Evolutionary conservation across 2,888 invertebrate genomes (phyloP).

Genomic region (Agrotis clavis): DNA sequence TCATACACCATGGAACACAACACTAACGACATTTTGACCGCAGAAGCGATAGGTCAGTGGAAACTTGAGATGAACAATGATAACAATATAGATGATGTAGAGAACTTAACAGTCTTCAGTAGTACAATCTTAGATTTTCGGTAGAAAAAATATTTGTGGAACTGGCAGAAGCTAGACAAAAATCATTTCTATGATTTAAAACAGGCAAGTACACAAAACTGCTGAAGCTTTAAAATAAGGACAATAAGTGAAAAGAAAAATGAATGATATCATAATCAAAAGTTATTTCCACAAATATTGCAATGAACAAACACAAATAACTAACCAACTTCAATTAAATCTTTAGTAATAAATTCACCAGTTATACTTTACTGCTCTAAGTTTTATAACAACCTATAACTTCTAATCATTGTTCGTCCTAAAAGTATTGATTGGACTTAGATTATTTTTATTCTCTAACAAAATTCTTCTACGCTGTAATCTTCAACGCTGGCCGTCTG

Average conservation of each 20-base stretch:
- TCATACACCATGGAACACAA: constrained; percentile 82
- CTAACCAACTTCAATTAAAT: neutral
- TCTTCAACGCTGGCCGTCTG: constrained; percentile 53
- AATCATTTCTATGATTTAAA: too few species aligned
- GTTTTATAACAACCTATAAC: too few species aligned
- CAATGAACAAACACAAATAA: neutral
- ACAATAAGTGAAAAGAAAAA: neutral
- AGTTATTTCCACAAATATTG: constrained; percentile 48
- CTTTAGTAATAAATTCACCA: neutral
- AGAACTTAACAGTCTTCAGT: constrained; percentile 24
- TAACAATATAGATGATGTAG: constrained; percentile 35
- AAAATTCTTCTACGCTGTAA: constrained; percentile 50
- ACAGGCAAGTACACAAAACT: too few species aligned
- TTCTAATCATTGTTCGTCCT: constrained; percentile 45
- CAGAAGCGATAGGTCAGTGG: constrained; percentile 88
- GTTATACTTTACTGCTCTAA: neutral
- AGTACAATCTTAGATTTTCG: constrained; percentile 4
- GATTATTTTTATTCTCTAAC: constrained; percentile 35
- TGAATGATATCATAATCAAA: neutral
- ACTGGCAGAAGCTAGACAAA: constrained; percentile 6
- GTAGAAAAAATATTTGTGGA: constrained; percentile 50
- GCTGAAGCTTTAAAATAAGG: too few species aligned
- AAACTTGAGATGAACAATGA: constrained; percentile 65
- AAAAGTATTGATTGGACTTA: constrained; percentile 30
- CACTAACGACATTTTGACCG: constrained; percentile 81